These are phyloP conservation scores for Brienomyrus longianalis DNA, from an alignment of 2,113 vertebrate species.

Conservation along the genomic window DNA sequence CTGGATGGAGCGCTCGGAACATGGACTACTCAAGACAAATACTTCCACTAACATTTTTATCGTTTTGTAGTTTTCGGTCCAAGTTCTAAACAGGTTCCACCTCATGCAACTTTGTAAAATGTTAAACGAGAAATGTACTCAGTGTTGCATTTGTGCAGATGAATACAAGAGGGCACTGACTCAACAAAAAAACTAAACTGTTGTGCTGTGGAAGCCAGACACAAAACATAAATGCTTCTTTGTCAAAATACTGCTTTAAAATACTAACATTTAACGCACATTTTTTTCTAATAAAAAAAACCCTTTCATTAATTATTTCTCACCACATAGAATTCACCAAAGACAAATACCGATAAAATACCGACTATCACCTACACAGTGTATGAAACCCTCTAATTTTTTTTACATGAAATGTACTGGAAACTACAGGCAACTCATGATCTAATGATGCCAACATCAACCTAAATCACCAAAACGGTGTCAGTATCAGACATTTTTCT, in stretches of 20 bases:
- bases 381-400: conserved; percentile 17
- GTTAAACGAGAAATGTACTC: neutral
- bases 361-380: conserved; percentile 16
- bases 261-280: conserved; percentile 44
- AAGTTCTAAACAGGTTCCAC: neutral
- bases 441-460: conserved; percentile 10
- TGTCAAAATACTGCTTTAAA: conserved; percentile 57
- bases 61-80: neutral
- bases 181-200: conserved; percentile 59
- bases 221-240: conserved; percentile 45
- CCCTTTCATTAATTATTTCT: neutral
- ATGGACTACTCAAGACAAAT: neutral
- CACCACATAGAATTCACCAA: conserved; percentile 17
- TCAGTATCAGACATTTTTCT: neutral
- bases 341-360: conserved; percentile 9
- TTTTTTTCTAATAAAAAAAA: neutral
- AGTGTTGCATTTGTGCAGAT: conserved; percentile 16
- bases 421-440: conserved; percentile 14
- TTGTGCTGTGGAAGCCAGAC: conserved; percentile 48
- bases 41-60: neutral
- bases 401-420: conserved; percentile 13
- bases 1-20: neutral
- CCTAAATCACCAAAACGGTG: neutral
- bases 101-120: neutral
- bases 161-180: conserved; percentile 21